Percentiles rank a stretch among this genome's conserved stretches.
Conservation (phyloP, 2,797 vertebrate species). For the Pithecia hirsuta region DNA sequence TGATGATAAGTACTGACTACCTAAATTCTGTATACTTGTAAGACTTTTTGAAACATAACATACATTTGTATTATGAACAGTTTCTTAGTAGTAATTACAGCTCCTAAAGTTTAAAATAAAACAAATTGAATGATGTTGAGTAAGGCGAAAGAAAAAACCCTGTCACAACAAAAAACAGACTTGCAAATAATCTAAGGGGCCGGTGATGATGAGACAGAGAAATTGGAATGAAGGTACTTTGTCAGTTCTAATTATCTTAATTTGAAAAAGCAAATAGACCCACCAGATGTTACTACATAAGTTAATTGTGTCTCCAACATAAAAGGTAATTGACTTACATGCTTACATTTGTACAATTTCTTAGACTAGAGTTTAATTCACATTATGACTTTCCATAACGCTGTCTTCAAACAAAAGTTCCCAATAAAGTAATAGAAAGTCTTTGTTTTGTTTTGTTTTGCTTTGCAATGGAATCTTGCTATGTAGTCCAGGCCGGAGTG, state of each 20-base stretch:
- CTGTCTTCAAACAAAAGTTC: conserved; percentile 25
- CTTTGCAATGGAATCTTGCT: too few species aligned
- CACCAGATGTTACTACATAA: conserved; percentile 71
- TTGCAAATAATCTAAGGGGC: conserved; percentile 17
- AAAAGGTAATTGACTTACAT: conserved; percentile 76
- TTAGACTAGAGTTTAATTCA: conserved; percentile 60
- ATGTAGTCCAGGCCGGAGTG: too few species aligned
- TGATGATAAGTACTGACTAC: background rate
- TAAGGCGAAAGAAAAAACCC: background rate
- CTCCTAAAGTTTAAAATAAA: conserved; percentile 35
- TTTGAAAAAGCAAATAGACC: conserved; percentile 71
- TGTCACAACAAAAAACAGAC: conserved; percentile 4
- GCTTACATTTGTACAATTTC: conserved; percentile 69
- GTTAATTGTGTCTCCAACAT: conserved; percentile 72
- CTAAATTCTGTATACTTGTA: conserved; percentile 19
- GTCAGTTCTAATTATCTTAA: conserved; percentile 76
- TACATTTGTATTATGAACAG: background rate
- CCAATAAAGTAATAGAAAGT: background rate
- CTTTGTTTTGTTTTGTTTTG: background rate
- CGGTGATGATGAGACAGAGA: conserved; percentile 33
- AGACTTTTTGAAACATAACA: background rate
- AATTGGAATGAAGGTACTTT: conserved; percentile 65
- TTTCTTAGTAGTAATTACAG: background rate
- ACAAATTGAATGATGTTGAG: background rate
- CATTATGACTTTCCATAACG: conserved; percentile 49